Base-by-base conservation (phyloP, 2,888 invertebrate species). In the Helobdella robusta region DNA sequence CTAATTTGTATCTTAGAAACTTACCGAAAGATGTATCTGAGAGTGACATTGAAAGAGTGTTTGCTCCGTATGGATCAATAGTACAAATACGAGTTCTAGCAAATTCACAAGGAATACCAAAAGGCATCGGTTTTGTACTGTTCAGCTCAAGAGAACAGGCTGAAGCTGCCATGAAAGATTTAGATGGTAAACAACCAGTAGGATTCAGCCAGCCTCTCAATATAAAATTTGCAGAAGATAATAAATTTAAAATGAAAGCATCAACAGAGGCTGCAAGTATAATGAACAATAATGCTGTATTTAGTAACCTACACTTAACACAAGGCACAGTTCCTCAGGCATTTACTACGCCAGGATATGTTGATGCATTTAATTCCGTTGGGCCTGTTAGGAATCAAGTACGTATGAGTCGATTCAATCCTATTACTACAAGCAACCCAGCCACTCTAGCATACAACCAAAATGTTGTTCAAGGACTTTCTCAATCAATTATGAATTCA, bases 1-100 rank as follows among this genome's bases (percentile, higher is more conserved):
- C 92, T 23, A 94, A 94, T 81, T 84, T 94, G 66, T 94, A 93
- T 80, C 88, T 94, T 68, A 89, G 91, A 71, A 91, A 92, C 81
- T 83, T 93, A 72, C 93, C 93, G 68, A 72, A 72, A 28, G 71
- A 73, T 52, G 76, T 75, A 71, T 74, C 73, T 20, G 90, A 91
- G 76, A 85, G 86, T 56, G 87, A 91, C 75, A 82, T 93, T 67
- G 87, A 89, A 74, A 85, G 86, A 67, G 84, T 91, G 78, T 93
- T 93, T 81, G 86, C 87, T 74, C 87, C 87, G 78, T 93, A 86
- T 80, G 93, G 93, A 36, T 85, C 87, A 73, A 92, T 93, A 78
- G 89, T 93, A 72, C 92, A 93, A 82, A 88, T 89, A 78, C 89
- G 69, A n/a, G 66, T 66, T 44, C 85, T 89, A 73, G 91, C 93